Percentiles rank a stretch among this genome's conserved stretches.
phyloP scores from a whole-genome alignment of 35 echinoderm and acorn worm species.

The Strongylocentrotus purpuratus region DNA sequence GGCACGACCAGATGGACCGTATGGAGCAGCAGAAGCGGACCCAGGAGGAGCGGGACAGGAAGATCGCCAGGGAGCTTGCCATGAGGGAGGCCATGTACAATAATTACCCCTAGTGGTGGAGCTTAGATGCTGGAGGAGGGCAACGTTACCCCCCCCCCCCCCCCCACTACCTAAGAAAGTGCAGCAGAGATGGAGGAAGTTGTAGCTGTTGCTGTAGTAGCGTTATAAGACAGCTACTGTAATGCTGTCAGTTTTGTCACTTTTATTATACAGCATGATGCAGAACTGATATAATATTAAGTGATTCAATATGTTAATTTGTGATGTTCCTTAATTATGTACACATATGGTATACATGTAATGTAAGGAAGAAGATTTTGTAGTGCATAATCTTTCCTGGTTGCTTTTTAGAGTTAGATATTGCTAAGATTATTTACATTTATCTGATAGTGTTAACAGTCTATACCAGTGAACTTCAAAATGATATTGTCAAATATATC shows the following conservation, averaged over 20 bases:
- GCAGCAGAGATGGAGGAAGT: no score
- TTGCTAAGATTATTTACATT: background rate
- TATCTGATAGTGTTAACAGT: background rate
- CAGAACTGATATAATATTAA: no score
- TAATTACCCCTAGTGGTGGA: background rate
- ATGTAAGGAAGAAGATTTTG: background rate
- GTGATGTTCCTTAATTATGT: background rate
- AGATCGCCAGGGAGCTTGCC: background rate
- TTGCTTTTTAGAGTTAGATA: background rate
- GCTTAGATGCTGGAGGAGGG: background rate
- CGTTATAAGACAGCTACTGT: no score
- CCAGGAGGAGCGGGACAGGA: constrained; percentile 13
- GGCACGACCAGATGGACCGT: background rate
- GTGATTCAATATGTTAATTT: background rate
- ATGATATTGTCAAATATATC: background rate
- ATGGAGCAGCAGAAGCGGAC: background rate
- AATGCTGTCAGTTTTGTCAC: no score
- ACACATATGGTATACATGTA: background rate
- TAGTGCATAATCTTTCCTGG: background rate
- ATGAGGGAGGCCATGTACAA: constrained; percentile 28
- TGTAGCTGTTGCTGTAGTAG: no score
- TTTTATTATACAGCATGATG: no score
- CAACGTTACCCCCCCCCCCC: background rate
- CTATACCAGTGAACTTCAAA: background rate
- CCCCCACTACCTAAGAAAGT: no score